Evolutionary conservation across 2,797 vertebrate species (phyloP).

Genomic region (Miichthys miiuy): DNA sequence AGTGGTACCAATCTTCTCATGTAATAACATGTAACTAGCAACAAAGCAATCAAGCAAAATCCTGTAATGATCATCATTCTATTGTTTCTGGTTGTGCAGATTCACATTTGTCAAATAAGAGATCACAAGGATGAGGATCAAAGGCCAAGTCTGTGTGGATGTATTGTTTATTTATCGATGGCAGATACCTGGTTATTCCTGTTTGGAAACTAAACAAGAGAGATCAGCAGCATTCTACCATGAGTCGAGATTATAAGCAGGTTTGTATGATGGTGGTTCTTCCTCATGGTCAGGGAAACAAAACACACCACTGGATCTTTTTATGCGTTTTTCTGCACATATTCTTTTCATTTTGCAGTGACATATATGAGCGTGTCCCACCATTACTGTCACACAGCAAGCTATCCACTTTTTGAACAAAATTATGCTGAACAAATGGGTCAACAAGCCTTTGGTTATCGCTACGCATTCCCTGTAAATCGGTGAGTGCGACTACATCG

Average conservation of each 20-base stretch:
- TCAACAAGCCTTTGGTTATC: background rate
- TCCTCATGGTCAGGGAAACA: background rate
- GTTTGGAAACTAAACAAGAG: background rate
- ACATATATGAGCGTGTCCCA: background rate
- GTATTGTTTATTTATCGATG: background rate
- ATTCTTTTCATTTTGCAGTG: background rate
- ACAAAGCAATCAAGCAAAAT: background rate
- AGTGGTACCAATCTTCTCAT: background rate
- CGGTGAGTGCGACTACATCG: background rate
- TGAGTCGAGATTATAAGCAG: background rate
- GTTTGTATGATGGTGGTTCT: background rate
- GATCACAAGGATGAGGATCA: background rate
- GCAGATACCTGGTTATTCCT: too few species aligned
- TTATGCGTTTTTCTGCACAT: too few species aligned
- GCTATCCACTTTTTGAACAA: background rate
- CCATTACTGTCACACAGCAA: background rate
- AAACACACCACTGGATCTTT: background rate
- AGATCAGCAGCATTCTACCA: background rate
- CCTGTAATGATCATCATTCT: too few species aligned
- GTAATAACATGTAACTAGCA: background rate
- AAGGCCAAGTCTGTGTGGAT: background rate
- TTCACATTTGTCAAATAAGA: background rate
- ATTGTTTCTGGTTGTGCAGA: background rate
- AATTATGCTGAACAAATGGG: background rate
- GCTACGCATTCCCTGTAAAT: constrained; percentile 1